Percentiles rank a stretch among this genome's conserved stretches.
Evolutionary conservation across 2,888 invertebrate genomes (phyloP).

Genomic region (Operophtera brumata): DNA sequence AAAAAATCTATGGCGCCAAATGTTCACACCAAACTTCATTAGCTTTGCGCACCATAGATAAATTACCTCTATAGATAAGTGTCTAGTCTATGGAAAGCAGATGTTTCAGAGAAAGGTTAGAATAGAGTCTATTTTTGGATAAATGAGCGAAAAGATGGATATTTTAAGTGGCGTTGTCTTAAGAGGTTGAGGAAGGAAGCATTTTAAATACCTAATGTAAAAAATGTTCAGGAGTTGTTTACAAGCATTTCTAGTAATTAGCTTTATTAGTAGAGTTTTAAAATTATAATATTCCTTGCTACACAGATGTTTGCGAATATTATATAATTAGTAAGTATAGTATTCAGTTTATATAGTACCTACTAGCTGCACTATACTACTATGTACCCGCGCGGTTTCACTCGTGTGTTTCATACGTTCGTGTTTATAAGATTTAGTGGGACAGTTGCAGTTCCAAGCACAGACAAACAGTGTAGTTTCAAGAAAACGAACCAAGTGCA

Average conservation of each 20-base stretch:
- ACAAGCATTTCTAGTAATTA: neutral
- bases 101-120: slow-evolving; percentile 40
- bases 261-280: no score
- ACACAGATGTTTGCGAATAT: no score
- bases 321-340: no score
- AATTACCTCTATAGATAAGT: slow-evolving; percentile 47
- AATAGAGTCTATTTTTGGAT: slow-evolving; percentile 25
- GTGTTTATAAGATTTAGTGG: no score
- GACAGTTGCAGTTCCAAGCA: no score
- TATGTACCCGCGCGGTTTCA: no score
- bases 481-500: no score
- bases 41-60: slow-evolving; percentile 52
- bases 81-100: slow-evolving; percentile 53
- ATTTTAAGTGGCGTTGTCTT: slow-evolving; percentile 25
- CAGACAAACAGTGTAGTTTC: no score
- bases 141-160: slow-evolving; percentile 11
- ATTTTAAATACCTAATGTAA: neutral
- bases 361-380: no score
- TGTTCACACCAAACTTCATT: slow-evolving; percentile 60
- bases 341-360: no score
- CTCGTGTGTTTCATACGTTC: no score
- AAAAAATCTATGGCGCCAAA: slow-evolving; percentile 59
- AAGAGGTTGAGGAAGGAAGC: slow-evolving; percentile 30
- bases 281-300: no score
- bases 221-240: neutral